Evolutionary conservation across 2,113 vertebrate species (phyloP).

Genomic region (Podarcis muralis): DNA sequence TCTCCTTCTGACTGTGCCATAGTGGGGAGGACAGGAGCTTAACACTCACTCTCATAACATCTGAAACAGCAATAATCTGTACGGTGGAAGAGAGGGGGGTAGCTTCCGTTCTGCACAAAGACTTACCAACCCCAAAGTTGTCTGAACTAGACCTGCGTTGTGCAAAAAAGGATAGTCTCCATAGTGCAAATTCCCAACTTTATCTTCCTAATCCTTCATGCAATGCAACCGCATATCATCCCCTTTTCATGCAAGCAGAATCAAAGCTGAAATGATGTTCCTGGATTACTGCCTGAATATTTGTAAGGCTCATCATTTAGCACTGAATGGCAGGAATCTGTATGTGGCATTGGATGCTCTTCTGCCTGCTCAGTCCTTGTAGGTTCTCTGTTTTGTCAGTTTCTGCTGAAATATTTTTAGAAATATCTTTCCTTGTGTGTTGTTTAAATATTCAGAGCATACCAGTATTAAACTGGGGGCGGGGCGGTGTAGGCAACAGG

Average conservation of each 20-base stretch:
- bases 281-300: neutral
- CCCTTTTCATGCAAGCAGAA: neutral
- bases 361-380: neutral
- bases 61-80: neutral
- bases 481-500: neutral
- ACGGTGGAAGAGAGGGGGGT: neutral
- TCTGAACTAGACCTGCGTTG: neutral
- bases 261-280: neutral
- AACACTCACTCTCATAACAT: neutral
- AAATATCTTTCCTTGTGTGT: neutral
- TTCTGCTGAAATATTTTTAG: neutral
- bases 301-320: conserved; percentile 12
- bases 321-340: neutral
- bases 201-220: conserved; percentile 7
- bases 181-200: neutral
- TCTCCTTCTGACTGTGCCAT: neutral
- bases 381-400: neutral
- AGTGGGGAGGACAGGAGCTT: neutral
- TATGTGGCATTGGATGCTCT: neutral
- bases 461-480: neutral
- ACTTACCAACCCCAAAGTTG: neutral
- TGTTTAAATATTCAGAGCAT: conserved; percentile 42
- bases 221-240: neutral
- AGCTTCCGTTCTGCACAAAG: neutral
- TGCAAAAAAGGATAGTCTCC: neutral